A percentile compares a stretch with the other conserved stretches of the same genome.
Conservation (phyloP, 2,113 vertebrate species). For the Tamias sibiricus region DNA sequence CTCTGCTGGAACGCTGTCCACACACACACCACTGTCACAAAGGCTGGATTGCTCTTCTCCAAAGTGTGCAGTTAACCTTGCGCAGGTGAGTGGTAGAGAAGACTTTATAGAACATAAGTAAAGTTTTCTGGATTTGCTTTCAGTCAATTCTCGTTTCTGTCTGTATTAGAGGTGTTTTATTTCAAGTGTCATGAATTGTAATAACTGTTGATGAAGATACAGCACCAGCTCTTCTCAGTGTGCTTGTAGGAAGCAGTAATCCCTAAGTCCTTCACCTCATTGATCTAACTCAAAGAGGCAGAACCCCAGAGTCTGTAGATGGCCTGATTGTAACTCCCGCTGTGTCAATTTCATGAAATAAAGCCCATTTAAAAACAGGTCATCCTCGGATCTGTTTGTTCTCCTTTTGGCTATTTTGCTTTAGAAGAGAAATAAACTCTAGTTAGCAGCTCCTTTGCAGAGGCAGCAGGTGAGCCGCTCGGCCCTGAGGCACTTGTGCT, state of each 20-base stretch:
- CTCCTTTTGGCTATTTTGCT: background rate
- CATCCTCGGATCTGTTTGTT: background rate
- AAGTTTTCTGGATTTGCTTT: background rate
- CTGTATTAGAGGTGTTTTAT: background rate
- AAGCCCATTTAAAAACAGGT: background rate
- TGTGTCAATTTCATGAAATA: background rate
- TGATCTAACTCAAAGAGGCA: background rate
- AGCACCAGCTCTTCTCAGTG: background rate
- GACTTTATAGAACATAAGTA: background rate
- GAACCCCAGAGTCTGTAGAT: background rate
- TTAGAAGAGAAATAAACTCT: background rate
- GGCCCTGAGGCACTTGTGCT: background rate
- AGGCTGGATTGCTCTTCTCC: background rate
- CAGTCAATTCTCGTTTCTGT: background rate
- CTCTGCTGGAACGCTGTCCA: constrained; percentile 12
- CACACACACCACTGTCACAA: background rate
- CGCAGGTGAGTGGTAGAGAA: background rate
- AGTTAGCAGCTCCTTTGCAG: background rate
- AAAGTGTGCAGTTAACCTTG: background rate
- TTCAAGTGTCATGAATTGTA: background rate
- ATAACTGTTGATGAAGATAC: background rate
- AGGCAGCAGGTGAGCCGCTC: background rate
- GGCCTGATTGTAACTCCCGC: background rate
- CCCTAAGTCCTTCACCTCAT: background rate
- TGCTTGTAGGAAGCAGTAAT: background rate